Evolutionary conservation across 2,113 vertebrate genomes (phyloP).

Genomic region (Pungitius pungitius): DNA sequence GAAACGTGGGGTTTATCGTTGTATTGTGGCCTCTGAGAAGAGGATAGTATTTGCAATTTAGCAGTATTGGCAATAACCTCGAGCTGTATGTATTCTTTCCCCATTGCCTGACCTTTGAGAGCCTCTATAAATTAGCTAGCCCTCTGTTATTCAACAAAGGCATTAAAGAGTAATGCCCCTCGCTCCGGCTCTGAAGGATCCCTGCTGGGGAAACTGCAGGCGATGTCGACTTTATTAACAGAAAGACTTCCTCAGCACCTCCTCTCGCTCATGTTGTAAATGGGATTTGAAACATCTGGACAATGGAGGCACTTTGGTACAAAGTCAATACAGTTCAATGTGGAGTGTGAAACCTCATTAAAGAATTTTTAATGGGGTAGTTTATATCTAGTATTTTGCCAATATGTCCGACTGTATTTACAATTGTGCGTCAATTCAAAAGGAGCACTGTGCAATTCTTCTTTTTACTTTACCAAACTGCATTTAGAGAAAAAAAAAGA

Average conservation of each 20-base stretch:
- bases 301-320: constrained; percentile 13
- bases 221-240: constrained; percentile 59
- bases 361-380: not conserved
- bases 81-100: constrained; percentile 44
- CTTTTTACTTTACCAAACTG: not conserved
- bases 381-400: not conserved
- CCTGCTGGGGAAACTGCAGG: constrained; percentile 52
- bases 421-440: not conserved
- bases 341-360: not conserved
- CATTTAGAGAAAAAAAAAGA: not conserved
- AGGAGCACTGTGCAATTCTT: not conserved
- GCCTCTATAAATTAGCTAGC: constrained; percentile 63
- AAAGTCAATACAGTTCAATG: constrained; percentile 28
- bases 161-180: constrained; percentile 68
- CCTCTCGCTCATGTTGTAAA: constrained; percentile 53
- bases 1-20: constrained; percentile 21
- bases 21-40: constrained; percentile 11
- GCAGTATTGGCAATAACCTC: constrained; percentile 49
- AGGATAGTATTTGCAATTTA: constrained; percentile 42
- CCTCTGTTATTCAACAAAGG: constrained; percentile 62
- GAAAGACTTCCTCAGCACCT: constrained; percentile 47
- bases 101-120: constrained; percentile 66
- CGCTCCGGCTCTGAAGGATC: constrained; percentile 39
- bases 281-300: constrained; percentile 46
- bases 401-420: not conserved